A percentile compares a stretch with the other conserved stretches of the same genome.
These are phyloP conservation scores for Rattus rattus DNA, from an alignment of 2,113 vertebrate species.

Conservation along the genomic window DNA sequence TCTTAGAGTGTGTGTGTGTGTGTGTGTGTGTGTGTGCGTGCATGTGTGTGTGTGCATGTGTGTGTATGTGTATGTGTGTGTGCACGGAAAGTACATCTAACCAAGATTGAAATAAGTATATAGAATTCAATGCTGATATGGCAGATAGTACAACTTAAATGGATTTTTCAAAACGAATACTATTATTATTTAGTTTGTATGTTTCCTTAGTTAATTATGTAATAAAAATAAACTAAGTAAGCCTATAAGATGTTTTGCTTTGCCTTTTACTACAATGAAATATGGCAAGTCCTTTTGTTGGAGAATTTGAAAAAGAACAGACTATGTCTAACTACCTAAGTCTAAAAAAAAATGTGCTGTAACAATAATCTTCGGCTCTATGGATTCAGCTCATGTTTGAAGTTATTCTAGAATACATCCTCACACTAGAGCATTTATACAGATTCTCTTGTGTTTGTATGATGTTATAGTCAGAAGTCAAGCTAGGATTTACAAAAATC, in stretches of 20 bases:
- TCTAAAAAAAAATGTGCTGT: neutral
- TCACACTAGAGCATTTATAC: neutral
- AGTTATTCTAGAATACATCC: neutral
- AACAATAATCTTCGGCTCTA: neutral
- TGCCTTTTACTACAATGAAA: neutral
- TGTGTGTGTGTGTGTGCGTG: too few relatives aligned
- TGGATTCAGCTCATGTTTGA: neutral
- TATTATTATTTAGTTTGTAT: slow-evolving; percentile 21
- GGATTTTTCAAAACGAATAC: neutral
- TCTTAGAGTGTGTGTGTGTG: neutral
- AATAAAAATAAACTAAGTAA: slow-evolving; percentile 41
- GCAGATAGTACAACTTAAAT: slow-evolving; percentile 15
- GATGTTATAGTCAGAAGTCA: neutral
- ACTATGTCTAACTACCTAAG: neutral
- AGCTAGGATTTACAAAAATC: neutral
- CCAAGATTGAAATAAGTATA: neutral
- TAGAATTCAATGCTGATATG: neutral
- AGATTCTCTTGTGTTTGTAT: neutral
- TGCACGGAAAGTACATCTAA: neutral
- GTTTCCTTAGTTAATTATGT: slow-evolving; percentile 34
- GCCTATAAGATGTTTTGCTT: neutral
- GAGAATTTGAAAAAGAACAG: neutral
- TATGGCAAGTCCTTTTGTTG: neutral
- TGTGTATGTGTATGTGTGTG: too few relatives aligned
- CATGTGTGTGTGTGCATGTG: too few relatives aligned